Percentiles rank a stretch among this genome's conserved stretches.
Conservation (phyloP, 1,140 invertebrate species). For the Scaptomyza hsui region DNA sequence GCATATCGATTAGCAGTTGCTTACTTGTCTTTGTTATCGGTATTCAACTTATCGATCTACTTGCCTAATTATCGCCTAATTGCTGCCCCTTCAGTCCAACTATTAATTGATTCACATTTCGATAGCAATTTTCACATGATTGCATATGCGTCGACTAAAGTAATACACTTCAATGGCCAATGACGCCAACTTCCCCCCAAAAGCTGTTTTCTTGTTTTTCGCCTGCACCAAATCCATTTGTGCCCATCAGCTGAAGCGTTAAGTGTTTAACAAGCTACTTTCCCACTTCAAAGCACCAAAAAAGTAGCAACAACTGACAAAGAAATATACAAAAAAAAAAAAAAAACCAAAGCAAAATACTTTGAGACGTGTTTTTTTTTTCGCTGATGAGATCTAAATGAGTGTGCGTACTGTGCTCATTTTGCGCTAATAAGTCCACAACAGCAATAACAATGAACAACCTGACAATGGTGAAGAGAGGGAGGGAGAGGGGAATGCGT, state of each 20-base stretch:
- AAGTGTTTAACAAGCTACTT: constrained; percentile 77
- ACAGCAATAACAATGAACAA: constrained; percentile 6
- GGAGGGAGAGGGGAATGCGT: constrained; percentile 15
- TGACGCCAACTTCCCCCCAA: neutral
- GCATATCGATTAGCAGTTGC: no score
- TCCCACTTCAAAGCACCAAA: constrained; percentile 68
- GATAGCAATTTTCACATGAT: constrained; percentile 20
- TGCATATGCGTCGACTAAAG: constrained; percentile 3
- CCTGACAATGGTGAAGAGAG: constrained; percentile 1
- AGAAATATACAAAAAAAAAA: constrained; percentile 14
- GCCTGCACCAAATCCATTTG: constrained; percentile 36
- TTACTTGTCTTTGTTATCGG: neutral
- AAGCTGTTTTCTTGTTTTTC: neutral
- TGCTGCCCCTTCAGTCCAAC: neutral
- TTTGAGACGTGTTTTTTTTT: constrained; percentile 39
- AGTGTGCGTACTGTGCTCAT: constrained; percentile 52
- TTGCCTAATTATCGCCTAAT: neutral
- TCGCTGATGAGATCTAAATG: constrained; percentile 46
- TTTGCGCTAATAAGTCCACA: constrained; percentile 69
- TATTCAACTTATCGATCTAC: neutral
- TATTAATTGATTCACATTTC: constrained; percentile 12
- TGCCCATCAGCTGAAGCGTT: constrained; percentile 46
- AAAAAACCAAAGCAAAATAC: constrained; percentile 35
- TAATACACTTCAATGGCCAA: constrained; percentile 33
- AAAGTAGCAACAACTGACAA: constrained; percentile 38